Conservation (phyloP, 2,888 invertebrate genomes). For the Desoria tigrina region DNA sequence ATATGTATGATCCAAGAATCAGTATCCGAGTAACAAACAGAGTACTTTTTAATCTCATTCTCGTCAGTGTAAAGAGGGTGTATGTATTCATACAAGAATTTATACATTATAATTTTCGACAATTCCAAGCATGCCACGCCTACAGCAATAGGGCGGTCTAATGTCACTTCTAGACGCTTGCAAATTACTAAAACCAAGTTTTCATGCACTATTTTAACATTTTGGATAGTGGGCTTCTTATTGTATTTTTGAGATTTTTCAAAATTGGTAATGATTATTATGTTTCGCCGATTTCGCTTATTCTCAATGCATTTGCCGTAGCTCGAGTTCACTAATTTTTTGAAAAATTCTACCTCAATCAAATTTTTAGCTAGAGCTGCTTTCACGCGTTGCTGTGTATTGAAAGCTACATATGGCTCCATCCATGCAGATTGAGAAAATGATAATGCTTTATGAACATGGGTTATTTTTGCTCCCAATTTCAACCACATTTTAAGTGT, state of each 20-base stretch:
- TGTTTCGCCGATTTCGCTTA: conserved; percentile 18
- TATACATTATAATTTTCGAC: conserved; percentile 15
- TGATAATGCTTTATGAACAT: conserved; percentile 13
- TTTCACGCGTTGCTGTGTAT: background rate
- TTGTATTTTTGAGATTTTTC: background rate
- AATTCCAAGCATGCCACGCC: conserved; percentile 30
- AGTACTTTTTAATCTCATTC: background rate
- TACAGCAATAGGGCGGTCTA: conserved; percentile 20
- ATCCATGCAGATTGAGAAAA: conserved; percentile 27
- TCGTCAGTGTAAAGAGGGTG: conserved; percentile 13
- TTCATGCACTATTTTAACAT: background rate
- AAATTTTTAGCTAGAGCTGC: background rate
- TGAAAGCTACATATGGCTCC: conserved; percentile 12
- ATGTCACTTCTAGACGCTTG: background rate
- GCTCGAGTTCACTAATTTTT: conserved; percentile 17
- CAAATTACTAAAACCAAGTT: conserved; percentile 7
- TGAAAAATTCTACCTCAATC: conserved; percentile 8
- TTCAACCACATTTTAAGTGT: conserved; percentile 15
- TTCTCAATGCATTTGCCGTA: conserved; percentile 28
- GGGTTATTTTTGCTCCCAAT: conserved; percentile 24
- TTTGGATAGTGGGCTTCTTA: conserved; percentile 29
- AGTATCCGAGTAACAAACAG: conserved; percentile 24
- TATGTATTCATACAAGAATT: conserved; percentile 27
- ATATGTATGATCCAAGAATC: conserved; percentile 18
- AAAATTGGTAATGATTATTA: conserved; percentile 20